Conservation (phyloP, 1,140 invertebrate species). For the Trialeurodes vaporariorum region DNA sequence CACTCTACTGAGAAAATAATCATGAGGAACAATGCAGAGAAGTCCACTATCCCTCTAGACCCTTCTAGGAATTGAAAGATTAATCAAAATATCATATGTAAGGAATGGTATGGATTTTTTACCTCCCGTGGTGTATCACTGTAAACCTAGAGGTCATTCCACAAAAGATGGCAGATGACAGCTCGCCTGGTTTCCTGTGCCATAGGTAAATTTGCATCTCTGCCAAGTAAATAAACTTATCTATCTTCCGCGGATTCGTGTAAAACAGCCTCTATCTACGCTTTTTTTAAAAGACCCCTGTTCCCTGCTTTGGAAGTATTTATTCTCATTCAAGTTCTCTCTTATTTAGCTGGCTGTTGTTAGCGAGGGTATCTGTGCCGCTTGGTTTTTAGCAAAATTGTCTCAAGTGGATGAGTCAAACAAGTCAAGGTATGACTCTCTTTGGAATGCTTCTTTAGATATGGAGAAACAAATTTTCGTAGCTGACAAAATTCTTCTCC, state of each 20-base stretch:
- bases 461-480: constrained; percentile 67
- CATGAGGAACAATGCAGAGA: too few species aligned
- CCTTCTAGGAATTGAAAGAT: too few species aligned
- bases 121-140: neutral
- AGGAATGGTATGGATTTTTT: too few species aligned
- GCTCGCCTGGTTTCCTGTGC: too few species aligned
- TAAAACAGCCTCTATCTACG: neutral
- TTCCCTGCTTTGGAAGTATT: neutral
- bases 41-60: too few species aligned
- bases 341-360: constrained; percentile 42
- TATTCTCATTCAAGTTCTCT: neutral
- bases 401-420: constrained; percentile 37
- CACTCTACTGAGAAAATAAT: too few species aligned
- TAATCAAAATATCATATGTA: too few species aligned
- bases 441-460: constrained; percentile 59
- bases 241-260: neutral
- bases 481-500: constrained; percentile 63
- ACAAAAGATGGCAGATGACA: too few species aligned
- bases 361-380: constrained; percentile 65
- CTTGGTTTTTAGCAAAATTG: constrained; percentile 57
- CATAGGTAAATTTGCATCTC: neutral
- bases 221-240: neutral
- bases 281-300: neutral
- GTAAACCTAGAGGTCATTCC: too few species aligned
- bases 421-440: constrained; percentile 39